These are phyloP conservation scores for Aythya baeri DNA, from an alignment of 2,113 vertebrate genomes.

Conservation along the genomic window DNA sequence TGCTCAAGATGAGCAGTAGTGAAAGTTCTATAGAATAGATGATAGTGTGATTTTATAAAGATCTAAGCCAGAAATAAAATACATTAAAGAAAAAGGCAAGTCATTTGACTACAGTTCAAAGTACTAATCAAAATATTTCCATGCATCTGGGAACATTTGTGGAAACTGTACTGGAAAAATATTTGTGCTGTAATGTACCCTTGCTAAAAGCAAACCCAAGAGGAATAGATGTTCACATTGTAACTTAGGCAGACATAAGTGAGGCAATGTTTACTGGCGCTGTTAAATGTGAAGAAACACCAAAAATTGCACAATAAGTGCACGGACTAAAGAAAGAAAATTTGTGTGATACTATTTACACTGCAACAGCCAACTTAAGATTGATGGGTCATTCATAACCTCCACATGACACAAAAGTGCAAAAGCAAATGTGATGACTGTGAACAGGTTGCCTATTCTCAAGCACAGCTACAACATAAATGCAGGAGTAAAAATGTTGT, in stretches of 20 bases:
- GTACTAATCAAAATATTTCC: conserved; percentile 65
- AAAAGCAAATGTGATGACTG: not conserved
- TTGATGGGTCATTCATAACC: not conserved
- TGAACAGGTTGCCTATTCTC: not conserved
- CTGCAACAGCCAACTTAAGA: not conserved
- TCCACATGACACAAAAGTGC: not conserved
- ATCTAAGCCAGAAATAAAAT: conserved; percentile 31
- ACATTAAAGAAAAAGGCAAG: conserved; percentile 24
- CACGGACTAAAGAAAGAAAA: conserved; percentile 36
- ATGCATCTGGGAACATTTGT: conserved; percentile 45
- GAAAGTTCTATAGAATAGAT: conserved; percentile 3
- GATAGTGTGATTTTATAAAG: conserved; percentile 30
- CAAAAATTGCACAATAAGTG: conserved; percentile 56
- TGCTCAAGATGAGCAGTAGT: not conserved
- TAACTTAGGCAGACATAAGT: conserved; percentile 47
- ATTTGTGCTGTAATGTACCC: conserved; percentile 58
- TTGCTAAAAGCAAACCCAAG: conserved; percentile 61
- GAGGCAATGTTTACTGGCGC: conserved; percentile 66
- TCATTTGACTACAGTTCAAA: conserved; percentile 56
- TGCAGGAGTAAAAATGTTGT: not conserved
- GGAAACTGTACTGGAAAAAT: conserved; percentile 59
- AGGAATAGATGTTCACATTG: conserved; percentile 59
- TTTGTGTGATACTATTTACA: conserved; percentile 9
- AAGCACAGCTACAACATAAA: not conserved
- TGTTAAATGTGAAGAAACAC: conserved; percentile 66